Evolutionary conservation across 1,140 invertebrate genomes (phyloP).

Genomic region (Drosophila paulistorum): DNA sequence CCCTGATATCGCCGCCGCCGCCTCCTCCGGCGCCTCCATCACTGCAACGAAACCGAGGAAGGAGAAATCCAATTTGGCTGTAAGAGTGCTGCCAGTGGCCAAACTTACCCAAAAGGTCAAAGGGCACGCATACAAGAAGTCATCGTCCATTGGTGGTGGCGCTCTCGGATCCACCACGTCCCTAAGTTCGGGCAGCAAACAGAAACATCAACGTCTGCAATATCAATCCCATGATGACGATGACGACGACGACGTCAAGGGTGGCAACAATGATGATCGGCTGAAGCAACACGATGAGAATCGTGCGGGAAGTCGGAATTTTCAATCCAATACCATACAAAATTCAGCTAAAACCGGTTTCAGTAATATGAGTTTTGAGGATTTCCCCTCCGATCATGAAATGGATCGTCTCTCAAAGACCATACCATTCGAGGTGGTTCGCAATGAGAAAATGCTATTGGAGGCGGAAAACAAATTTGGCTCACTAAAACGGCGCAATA

Average conservation of each 20-base stretch:
- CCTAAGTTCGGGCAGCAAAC: slow-evolving; percentile 71
- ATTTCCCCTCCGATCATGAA: slow-evolving; percentile 88
- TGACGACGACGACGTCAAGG: slow-evolving; percentile 73
- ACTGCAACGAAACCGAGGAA: slow-evolving; percentile 65
- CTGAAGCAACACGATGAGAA: slow-evolving; percentile 52
- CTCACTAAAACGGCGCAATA: slow-evolving; percentile 87
- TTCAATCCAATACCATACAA: slow-evolving; percentile 81
- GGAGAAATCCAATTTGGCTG: slow-evolving; percentile 79
- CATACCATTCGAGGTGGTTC: slow-evolving; percentile 87
- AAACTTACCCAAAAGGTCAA: slow-evolving; percentile 81
- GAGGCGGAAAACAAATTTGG: slow-evolving; percentile 87
- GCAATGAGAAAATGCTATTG: slow-evolving; percentile 83
- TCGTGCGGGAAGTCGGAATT: slow-evolving; percentile 55
- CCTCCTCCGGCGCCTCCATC: neutral
- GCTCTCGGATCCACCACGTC: slow-evolving; percentile 68
- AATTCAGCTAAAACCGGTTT: slow-evolving; percentile 85
- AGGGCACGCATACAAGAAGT: slow-evolving; percentile 75
- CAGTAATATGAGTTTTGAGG: slow-evolving; percentile 92
- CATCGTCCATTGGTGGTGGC: slow-evolving; percentile 40
- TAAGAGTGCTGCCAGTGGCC: slow-evolving; percentile 70
- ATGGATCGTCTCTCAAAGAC: slow-evolving; percentile 80
- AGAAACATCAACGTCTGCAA: slow-evolving; percentile 75
- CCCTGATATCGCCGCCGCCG: slow-evolving; percentile 35
- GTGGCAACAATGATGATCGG: slow-evolving; percentile 36
- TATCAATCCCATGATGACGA: slow-evolving; percentile 78